Evolutionary conservation across 2,888 invertebrate genomes (phyloP), one percentile per base, ranked within the genome.

Genomic region (Drosophila anomalipes): DNA sequence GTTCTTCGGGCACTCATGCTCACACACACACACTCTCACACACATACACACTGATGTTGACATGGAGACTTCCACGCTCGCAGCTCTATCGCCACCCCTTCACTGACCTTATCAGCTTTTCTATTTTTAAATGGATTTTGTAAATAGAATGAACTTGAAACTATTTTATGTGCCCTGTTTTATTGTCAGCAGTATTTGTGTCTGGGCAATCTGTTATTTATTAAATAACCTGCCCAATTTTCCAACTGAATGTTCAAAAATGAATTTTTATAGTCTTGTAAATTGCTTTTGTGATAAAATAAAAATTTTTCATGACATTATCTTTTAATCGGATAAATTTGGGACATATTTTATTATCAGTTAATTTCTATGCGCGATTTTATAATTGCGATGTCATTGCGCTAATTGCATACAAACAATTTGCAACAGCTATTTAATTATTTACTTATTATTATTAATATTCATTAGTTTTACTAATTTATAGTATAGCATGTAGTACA

Each of bases 141-240:
- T 60, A 60, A 39, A 56, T 68, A 67, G 58, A 60, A 67, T 86
- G 89, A 88, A 81, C 86, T 86, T 86, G 86, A 89, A 85, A 81
- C 68, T 75, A 70, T 68, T 74, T 79, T 73, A 53, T 32, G 70
- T 37, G 32, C 12, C 35, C 58, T 64, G 64, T 53, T 47, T 59
- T 39, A 47, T 60, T 47, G 35, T 52, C 60, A 58, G 30, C 22
- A 32, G 19, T 19, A n/a, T 19, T 39, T 39, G 7, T 41, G 26
- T 67, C 37, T n/a, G 41, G 30, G 62, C 49, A 59, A 70, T 75
- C 52, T 63, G 63, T 57, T 77, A 59, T 73, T 72, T 68, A 61
- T 56, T 3, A 37, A 12, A 47, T n/a, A 47, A 59, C 22, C 63
- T 77, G 61, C 16, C 35, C 51, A 22, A 61, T 61, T 66, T 60